These are phyloP conservation scores for Tachystola acroxantha DNA, from an alignment of 2,888 invertebrate species.

Conservation along the genomic window DNA sequence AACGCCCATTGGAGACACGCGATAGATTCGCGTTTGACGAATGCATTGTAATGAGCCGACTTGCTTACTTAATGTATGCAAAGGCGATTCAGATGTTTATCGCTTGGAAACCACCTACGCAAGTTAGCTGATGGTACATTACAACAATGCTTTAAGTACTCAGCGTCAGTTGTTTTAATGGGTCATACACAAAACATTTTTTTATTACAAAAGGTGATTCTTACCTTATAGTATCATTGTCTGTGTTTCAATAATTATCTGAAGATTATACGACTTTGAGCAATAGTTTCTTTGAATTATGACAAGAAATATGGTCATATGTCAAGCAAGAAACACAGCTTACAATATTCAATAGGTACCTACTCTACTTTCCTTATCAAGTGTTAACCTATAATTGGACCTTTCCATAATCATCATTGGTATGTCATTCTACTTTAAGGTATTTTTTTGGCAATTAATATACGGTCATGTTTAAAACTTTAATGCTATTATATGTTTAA, in stretches of 20 bases:
- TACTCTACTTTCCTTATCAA: no score
- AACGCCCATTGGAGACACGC: constrained; percentile 39
- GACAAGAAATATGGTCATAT: no score
- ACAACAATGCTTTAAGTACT: constrained; percentile 21
- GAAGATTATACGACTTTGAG: constrained; percentile 1
- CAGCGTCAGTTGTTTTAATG: constrained; percentile 25
- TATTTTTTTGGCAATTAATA: no score
- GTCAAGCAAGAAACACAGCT: no score
- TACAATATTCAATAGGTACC: no score
- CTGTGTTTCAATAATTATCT: constrained; percentile 36
- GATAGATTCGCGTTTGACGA: constrained; percentile 38
- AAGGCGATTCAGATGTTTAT: constrained; percentile 34
- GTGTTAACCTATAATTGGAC: no score
- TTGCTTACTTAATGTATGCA: constrained; percentile 33
- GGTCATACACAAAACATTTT: constrained; percentile 31
- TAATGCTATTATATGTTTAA: no score
- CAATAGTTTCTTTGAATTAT: not conserved
- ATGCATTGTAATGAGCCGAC: constrained; percentile 40
- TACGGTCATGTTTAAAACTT: no score
- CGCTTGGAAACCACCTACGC: constrained; percentile 32
- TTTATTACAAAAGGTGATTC: constrained; percentile 28
- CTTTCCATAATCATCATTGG: no score
- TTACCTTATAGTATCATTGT: constrained; percentile 24
- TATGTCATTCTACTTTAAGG: no score
- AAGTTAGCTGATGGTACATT: constrained; percentile 13